Evolutionary conservation across 2,888 invertebrate genomes (phyloP).

Genomic region (Lordiphosa fenestrarum): DNA sequence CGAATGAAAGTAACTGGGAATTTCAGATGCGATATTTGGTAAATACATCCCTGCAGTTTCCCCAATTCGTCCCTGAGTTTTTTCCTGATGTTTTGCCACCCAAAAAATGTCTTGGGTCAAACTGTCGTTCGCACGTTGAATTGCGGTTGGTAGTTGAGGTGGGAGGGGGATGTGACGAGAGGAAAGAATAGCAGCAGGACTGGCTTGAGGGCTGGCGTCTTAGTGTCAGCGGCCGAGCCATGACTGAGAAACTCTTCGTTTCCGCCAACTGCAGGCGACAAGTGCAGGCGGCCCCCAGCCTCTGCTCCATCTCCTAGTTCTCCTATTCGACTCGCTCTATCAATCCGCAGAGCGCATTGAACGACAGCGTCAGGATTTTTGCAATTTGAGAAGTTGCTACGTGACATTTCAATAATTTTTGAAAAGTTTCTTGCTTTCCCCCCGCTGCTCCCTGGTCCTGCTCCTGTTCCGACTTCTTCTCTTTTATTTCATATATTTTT

Average conservation of each 20-base stretch:
- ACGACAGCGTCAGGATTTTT: constrained; percentile 80
- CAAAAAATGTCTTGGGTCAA: constrained; percentile 63
- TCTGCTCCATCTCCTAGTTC: constrained; percentile 10
- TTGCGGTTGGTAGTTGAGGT: constrained; percentile 52
- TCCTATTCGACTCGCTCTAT: constrained; percentile 66
- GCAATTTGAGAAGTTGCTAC: constrained; percentile 80
- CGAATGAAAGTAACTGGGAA: too few relatives aligned
- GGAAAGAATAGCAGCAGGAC: constrained; percentile 18
- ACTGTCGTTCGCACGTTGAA: constrained; percentile 73
- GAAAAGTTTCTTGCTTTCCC: constrained; percentile 73
- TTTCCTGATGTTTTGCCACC: constrained; percentile 52
- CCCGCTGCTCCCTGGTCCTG: neutral
- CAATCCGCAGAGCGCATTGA: constrained; percentile 78
- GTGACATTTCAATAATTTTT: constrained; percentile 80
- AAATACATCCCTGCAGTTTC: neutral
- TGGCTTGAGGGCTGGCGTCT: constrained; percentile 56
- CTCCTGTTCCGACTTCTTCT: constrained; percentile 5
- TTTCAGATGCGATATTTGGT: neutral
- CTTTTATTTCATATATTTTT: constrained; percentile 41
- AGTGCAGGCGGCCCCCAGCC: constrained; percentile 37
- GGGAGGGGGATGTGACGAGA: constrained; percentile 2
- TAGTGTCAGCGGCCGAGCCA: constrained; percentile 64
- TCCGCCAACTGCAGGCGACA: constrained; percentile 34
- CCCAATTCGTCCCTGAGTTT: constrained; percentile 25
- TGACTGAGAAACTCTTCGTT: constrained; percentile 19